Percentiles rank a stretch among this genome's conserved stretches.
Evolutionary conservation across 2,113 vertebrate genomes (phyloP).

Genomic region (Hippocampus mohnikei): DNA sequence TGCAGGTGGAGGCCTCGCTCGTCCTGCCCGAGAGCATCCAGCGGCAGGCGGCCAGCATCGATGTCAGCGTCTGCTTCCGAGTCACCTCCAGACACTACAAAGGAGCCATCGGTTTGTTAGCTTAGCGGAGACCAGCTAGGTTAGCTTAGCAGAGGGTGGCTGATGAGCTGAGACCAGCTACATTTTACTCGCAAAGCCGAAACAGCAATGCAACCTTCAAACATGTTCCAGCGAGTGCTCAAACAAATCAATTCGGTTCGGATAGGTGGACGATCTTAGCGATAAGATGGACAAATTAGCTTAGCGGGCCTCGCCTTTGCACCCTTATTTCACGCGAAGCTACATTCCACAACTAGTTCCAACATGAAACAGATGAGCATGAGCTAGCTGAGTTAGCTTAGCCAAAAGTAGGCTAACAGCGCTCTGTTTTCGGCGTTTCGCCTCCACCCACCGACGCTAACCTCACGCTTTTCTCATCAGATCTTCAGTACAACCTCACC

Average conservation of each 20-base stretch:
- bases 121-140: neutral
- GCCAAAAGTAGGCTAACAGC: neutral
- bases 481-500: slow-evolving; percentile 86
- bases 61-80: slow-evolving; percentile 84
- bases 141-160: neutral
- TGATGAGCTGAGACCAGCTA: no score
- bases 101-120: slow-evolving; percentile 77
- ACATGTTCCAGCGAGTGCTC: no score
- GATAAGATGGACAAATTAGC: neutral
- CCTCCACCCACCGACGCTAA: neutral
- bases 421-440: neutral
- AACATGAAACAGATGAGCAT: neutral
- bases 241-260: no score
- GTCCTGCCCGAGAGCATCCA: slow-evolving; percentile 79
- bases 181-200: neutral
- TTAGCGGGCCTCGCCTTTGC: neutral
- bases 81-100: slow-evolving; percentile 78
- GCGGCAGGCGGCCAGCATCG: slow-evolving; percentile 76
- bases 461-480: slow-evolving; percentile 54
- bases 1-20: slow-evolving; percentile 82
- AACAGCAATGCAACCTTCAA: no score
- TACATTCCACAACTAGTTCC: neutral
- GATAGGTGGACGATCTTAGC: neutral
- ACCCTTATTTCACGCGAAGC: neutral
- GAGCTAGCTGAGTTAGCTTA: no score